Conservation (phyloP, 1,140 invertebrate species). For the Reticulitermes speratus region DNA sequence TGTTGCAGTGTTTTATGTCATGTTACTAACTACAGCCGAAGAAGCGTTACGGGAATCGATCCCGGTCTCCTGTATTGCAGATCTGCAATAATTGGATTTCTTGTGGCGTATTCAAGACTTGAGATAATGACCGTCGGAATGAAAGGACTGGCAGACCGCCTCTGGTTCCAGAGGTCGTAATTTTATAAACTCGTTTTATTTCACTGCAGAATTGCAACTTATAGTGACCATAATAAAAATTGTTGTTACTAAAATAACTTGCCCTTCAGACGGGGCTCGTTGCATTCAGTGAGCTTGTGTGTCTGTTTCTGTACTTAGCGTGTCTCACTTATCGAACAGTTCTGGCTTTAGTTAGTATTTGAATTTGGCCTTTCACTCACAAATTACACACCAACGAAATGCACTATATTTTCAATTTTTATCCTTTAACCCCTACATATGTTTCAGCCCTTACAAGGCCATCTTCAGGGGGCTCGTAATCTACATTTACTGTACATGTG, state of each 20-base stretch:
- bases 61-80: neutral
- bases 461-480: too few relatives aligned
- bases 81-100: neutral
- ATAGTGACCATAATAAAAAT: neutral
- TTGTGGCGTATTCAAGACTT: neutral
- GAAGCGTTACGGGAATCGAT: neutral
- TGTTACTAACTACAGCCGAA: neutral
- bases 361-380: too few relatives aligned
- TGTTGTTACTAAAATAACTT: neutral
- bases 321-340: too few relatives aligned
- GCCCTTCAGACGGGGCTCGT: neutral
- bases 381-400: too few relatives aligned
- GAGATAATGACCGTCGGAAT: neutral
- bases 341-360: too few relatives aligned
- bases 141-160: neutral
- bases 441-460: too few relatives aligned
- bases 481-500: too few relatives aligned
- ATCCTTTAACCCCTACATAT: too few relatives aligned
- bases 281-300: too few relatives aligned
- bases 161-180: neutral
- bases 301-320: too few relatives aligned
- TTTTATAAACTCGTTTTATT: conserved; percentile 2
- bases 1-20: neutral
- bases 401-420: too few relatives aligned
- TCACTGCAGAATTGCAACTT: neutral